Evolutionary conservation across 2,797 vertebrate species (phyloP).

Genomic region (Halcyon chelicuti): DNA sequence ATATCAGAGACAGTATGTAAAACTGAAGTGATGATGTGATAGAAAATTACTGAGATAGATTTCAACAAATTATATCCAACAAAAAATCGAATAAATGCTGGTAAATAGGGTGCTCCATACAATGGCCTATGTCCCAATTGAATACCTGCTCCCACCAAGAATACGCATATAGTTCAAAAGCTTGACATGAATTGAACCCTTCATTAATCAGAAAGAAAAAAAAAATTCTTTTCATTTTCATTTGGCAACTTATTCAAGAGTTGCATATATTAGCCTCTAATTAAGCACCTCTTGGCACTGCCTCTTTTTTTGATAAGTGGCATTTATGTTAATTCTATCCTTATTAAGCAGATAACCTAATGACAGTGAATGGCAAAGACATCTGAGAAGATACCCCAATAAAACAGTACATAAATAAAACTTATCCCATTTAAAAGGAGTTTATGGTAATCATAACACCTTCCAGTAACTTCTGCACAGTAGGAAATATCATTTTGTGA

Average conservation of each 20-base stretch:
- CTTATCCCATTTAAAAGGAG: not conserved
- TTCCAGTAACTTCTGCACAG: not conserved
- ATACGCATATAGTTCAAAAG: not conserved
- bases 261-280: slow-evolving; percentile 18
- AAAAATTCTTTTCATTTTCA: not conserved
- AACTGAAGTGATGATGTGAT: not conserved
- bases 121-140: not conserved
- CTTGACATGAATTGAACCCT: not conserved
- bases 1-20: not conserved
- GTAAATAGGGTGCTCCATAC: not conserved
- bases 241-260: slow-evolving; percentile 6
- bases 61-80: not conserved
- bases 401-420: slow-evolving; percentile 23
- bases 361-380: too few relatives aligned
- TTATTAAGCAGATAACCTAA: slow-evolving; percentile 32
- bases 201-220: not conserved
- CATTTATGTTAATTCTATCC: slow-evolving; percentile 39
- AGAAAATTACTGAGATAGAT: not conserved
- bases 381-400: not conserved
- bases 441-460: not conserved
- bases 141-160: not conserved
- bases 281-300: slow-evolving; percentile 21
- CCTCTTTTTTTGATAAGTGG: not conserved
- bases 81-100: not conserved
- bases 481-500: not conserved